Base-by-base conservation (phyloP, 1,140 invertebrate genomes). In the Brachionus asplanchnoidis region DNA sequence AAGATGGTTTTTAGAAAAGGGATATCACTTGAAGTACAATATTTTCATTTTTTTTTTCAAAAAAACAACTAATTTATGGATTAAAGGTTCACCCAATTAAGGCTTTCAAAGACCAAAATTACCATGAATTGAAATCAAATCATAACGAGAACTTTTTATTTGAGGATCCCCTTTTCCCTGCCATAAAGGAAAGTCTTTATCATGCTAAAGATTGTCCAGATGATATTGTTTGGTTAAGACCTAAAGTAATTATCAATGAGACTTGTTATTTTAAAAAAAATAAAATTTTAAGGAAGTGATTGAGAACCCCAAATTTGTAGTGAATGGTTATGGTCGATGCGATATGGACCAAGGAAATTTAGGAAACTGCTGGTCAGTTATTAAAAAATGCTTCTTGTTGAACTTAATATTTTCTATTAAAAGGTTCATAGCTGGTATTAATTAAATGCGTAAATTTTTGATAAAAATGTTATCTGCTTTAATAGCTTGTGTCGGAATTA, bases 161-260 rank as follows among this genome's bases (percentile, higher is more conserved):
- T 88, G 93, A 93, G 86, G 93, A 94, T 88, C 91, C 91, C 0
- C 93, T 94, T 85, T 94, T 94, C 88, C 90, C 92, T 12, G 90
- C 93, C 0, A 89, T 89, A 40, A 88, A 91, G 7, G 88, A 88
- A 53, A 89, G 92, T 28, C 88, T 93, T 6, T 93, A 91, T 78
- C 36, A 78, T 65, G 7, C 73, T 14, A 50, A 53, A 36, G 28
- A 53, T 11, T 11, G 11, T 7, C 26, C 42, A 50, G 28, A 12
- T 11, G 84, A 50, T 14, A 60, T 84, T n/a, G 9, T 50, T 20
- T 85, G 75, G 78, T 1, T 28, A 14, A 53, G 84, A 70, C 84
- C 84, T 46, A 66, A 23, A 7, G 53, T 84, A 82, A 82, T 82
- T 65, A 26, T 20, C 20, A 80, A 5, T 5, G 3, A 80, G 11